These are phyloP conservation scores for Aspidiotus rigidus DNA, from an alignment of 2,888 invertebrate genomes.

Conservation along the genomic window DNA sequence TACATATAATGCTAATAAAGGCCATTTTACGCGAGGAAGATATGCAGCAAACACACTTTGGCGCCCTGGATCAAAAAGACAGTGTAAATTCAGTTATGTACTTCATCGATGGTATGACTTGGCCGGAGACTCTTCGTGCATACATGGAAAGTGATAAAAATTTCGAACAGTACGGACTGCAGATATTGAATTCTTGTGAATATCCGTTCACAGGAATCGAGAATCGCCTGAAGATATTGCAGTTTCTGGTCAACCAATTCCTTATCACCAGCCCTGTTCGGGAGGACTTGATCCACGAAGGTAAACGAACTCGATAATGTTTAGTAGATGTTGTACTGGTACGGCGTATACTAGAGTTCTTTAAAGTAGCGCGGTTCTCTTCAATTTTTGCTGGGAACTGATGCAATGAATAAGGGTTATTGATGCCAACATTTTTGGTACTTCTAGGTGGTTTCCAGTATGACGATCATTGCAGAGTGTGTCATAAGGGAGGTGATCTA, in stretches of 20 bases:
- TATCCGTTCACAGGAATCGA: conserved; percentile 81
- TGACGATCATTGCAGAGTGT: conserved; percentile 85
- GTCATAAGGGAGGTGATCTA: conserved; percentile 85
- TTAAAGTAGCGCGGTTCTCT: neutral
- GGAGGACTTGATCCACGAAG: conserved; percentile 89
- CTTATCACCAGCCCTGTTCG: conserved; percentile 84
- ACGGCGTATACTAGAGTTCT: neutral
- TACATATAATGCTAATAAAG: conserved; percentile 87
- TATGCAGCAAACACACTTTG: conserved; percentile 87
- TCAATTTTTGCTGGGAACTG: neutral
- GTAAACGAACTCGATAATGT: conserved; percentile 45
- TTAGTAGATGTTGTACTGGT: no score
- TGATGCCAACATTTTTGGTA: neutral
- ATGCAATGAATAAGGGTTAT: neutral
- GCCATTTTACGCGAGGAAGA: conserved; percentile 88
- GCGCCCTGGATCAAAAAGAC: conserved; percentile 93
- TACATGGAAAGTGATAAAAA: conserved; percentile 84
- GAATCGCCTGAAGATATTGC: conserved; percentile 68
- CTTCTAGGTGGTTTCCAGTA: conserved; percentile 69
- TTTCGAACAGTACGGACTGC: conserved; percentile 63
- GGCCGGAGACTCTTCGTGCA: conserved; percentile 83
- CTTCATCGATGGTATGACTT: conserved; percentile 88
- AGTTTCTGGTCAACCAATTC: conserved; percentile 90
- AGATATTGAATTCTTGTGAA: conserved; percentile 62
- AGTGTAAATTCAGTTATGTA: conserved; percentile 88